Percentiles rank a stretch among this genome's conserved stretches.
Conservation (phyloP, 2,888 invertebrate species). For the Euclidia mi region DNA sequence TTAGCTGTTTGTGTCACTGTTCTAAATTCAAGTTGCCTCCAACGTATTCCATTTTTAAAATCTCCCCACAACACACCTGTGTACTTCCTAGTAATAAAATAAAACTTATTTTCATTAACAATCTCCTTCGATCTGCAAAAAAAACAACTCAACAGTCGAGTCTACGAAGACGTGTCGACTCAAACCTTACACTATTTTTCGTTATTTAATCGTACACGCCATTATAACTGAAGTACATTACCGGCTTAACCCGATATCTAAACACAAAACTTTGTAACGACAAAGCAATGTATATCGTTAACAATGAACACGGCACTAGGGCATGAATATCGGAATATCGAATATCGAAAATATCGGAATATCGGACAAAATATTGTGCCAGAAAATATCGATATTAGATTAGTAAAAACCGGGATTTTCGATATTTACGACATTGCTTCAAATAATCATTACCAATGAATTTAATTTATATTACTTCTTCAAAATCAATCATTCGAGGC, state of each 20-base stretch:
- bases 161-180: constrained; percentile 49
- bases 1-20: no score
- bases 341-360: no score
- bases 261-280: constrained; percentile 29
- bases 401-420: no score
- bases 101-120: constrained; percentile 12
- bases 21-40: not conserved
- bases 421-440: no score
- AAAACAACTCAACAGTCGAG: constrained; percentile 38
- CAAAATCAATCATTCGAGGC: no score
- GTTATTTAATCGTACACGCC: constrained; percentile 13
- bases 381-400: no score
- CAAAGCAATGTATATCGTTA: constrained; percentile 62
- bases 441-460: no score
- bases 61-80: not conserved
- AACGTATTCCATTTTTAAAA: constrained; percentile 2
- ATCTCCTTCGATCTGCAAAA: constrained; percentile 18
- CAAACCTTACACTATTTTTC: constrained; percentile 9
- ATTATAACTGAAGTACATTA: constrained; percentile 36
- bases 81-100: no score
- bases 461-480: no score
- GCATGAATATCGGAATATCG: no score
- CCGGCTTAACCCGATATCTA: constrained; percentile 2
- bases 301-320: constrained; percentile 47
- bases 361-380: no score